Evolutionary conservation across 2,113 vertebrate genomes (phyloP), one percentile per base, ranked within the genome.

Genomic region (Crotalus tigris): DNA sequence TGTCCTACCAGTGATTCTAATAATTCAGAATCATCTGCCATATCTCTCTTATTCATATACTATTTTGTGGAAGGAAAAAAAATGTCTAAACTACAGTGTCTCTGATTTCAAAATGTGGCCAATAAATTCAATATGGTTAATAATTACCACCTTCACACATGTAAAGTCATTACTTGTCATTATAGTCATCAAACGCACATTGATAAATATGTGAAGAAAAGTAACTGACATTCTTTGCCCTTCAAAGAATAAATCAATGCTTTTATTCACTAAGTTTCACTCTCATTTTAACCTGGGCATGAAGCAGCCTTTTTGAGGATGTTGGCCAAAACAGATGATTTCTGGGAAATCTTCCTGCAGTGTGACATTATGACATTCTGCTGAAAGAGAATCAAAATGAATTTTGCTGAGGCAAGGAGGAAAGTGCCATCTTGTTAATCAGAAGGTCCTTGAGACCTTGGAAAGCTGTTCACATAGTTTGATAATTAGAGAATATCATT

Each of bases 391-490:
- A 89, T 91, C 4, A 61, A 90, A 95, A 55, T 81, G 85, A 95
- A 92, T 93, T 96, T 95, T 95, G 49, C 93, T 96, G 81, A 88
- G 55, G 61, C 86, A 94, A 96, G 51, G 5, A 33, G 91, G 39
- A 94, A 58, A 95, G 85, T 53, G 23, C 54, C 51, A 58, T 90
- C 94, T 81, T 8, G 1, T 54, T 97, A 93, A 96, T 96, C 89
- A 96, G 57, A 92, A 95, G 44, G 7, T 93, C 61, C 85, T 95
- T 92, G 94, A 95, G 93, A 95, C 51, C 92, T 93, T 94, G 46
- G 44, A 61, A 93, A 23, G 94, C 91, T 94, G 97, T 95, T 92
- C 93, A 91, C 89, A 2, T 81, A 96, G 87, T 94, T 95, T 93
- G 89, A 91, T 91, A 94, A 88, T 91, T 95, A 96, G 58, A 54